These are phyloP conservation scores for Strix uralensis DNA, from an alignment of 2,113 vertebrate species.

Conservation along the genomic window DNA sequence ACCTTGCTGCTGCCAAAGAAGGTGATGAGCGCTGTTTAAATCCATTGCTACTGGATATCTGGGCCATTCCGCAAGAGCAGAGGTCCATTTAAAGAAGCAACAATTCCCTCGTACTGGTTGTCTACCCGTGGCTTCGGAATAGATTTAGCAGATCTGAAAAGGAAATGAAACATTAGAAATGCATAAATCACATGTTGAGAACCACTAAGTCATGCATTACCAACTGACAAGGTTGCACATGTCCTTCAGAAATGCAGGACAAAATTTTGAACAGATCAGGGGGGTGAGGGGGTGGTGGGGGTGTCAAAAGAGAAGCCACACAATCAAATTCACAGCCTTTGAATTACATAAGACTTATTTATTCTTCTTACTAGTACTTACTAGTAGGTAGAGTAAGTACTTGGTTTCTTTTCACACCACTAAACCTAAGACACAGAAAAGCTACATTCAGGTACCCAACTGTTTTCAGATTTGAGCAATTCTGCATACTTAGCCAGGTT, in stretches of 20 bases:
- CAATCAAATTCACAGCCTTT: not conserved
- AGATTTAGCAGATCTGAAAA: constrained; percentile 58
- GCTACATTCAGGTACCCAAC: not conserved
- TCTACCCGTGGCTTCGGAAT: not conserved
- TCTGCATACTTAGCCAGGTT: not conserved
- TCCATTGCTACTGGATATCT: constrained; percentile 90
- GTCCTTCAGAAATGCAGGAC: not conserved
- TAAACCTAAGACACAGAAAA: not conserved
- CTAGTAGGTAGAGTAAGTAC: not conserved
- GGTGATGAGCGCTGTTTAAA: constrained; percentile 81
- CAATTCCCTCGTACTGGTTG: not conserved
- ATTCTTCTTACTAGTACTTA: not conserved
- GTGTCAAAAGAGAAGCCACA: not conserved
- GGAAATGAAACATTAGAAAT: constrained; percentile 20
- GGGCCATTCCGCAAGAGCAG: constrained; percentile 86
- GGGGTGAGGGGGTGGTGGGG: rapidly evolving
- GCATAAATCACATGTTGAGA: not conserved
- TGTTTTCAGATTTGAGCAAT: not conserved
- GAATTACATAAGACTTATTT: not conserved
- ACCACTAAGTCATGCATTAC: not conserved
- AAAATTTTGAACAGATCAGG: not conserved
- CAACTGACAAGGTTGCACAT: not conserved
- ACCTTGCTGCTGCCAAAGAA: constrained; percentile 61
- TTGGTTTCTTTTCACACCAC: not conserved
- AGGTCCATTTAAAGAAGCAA: constrained; percentile 75